These are phyloP conservation scores for Pedionomus torquatus DNA, from an alignment of 2,113 vertebrate species.

Conservation along the genomic window DNA sequence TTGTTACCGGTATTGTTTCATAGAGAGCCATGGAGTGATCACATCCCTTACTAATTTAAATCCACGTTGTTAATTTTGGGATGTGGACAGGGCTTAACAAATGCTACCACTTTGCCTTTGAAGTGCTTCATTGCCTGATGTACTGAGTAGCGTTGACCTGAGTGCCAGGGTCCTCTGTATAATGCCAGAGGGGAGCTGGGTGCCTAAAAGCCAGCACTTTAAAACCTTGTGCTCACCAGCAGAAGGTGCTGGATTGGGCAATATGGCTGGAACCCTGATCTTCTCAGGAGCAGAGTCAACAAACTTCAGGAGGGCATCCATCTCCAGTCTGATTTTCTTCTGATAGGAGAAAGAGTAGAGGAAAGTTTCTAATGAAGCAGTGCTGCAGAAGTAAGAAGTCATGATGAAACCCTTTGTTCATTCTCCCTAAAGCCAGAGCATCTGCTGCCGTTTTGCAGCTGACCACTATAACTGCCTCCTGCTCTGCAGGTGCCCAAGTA, in stretches of 20 bases:
- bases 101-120: neutral
- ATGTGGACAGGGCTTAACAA: neutral
- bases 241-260: neutral
- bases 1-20: neutral
- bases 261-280: neutral
- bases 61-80: neutral
- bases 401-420: neutral
- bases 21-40: neutral
- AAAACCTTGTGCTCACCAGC: neutral
- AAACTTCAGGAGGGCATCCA: neutral
- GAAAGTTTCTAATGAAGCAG: neutral
- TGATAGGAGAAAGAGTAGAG: neutral
- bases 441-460: neutral
- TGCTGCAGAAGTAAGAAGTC: neutral
- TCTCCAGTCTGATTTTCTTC: neutral
- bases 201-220: neutral
- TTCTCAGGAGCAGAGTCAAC: neutral
- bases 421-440: neutral
- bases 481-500: neutral
- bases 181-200: neutral
- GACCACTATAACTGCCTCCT: neutral
- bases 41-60: neutral
- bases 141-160: neutral
- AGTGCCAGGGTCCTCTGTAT: neutral
- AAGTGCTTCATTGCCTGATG: neutral